phyloP scores from a whole-genome alignment of 1,140 invertebrate genomes.

The Lineus longissimus region DNA sequence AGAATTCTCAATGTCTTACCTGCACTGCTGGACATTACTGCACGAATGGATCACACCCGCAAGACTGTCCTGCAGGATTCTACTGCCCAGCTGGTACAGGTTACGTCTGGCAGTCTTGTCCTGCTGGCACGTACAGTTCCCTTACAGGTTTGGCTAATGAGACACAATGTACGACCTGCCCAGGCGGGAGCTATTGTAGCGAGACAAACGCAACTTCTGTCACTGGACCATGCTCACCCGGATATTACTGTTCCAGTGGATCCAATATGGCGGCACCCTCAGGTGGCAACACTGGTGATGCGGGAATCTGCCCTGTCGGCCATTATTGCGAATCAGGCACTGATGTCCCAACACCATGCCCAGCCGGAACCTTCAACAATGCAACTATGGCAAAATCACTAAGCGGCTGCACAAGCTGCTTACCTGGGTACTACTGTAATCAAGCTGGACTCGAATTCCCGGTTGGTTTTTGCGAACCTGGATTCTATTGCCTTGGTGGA shows the following conservation, averaged over 20 bases:
- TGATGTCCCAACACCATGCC: slow-evolving; percentile 35
- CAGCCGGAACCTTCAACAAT: slow-evolving; percentile 46
- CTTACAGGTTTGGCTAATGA: slow-evolving; percentile 34
- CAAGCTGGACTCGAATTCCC: slow-evolving; percentile 34
- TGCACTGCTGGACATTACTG: slow-evolving; percentile 44
- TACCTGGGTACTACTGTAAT: slow-evolving; percentile 42
- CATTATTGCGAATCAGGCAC: slow-evolving; percentile 43
- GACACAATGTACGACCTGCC: slow-evolving; percentile 41
- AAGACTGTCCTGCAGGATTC: slow-evolving; percentile 38
- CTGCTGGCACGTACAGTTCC: slow-evolving; percentile 39
- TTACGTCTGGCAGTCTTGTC: slow-evolving; percentile 39
- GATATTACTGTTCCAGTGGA: slow-evolving; percentile 42
- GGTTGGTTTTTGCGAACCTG: slow-evolving; percentile 33
- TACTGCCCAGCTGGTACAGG: slow-evolving; percentile 44
- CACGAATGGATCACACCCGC: slow-evolving; percentile 30
- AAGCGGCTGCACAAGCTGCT: slow-evolving; percentile 34
- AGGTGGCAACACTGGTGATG: slow-evolving; percentile 30
- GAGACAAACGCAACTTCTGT: slow-evolving; percentile 30
- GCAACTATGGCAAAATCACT: slow-evolving; percentile 27
- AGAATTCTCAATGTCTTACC: slow-evolving; percentile 25
- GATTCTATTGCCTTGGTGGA: slow-evolving; percentile 41
- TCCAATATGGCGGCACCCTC: slow-evolving; percentile 35
- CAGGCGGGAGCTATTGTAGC: slow-evolving; percentile 43
- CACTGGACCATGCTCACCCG: slow-evolving; percentile 37
- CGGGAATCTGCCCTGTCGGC: slow-evolving; percentile 39